These are phyloP conservation scores for Seira sanloemensis DNA, from an alignment of 2,888 invertebrate species.

Conservation along the genomic window DNA sequence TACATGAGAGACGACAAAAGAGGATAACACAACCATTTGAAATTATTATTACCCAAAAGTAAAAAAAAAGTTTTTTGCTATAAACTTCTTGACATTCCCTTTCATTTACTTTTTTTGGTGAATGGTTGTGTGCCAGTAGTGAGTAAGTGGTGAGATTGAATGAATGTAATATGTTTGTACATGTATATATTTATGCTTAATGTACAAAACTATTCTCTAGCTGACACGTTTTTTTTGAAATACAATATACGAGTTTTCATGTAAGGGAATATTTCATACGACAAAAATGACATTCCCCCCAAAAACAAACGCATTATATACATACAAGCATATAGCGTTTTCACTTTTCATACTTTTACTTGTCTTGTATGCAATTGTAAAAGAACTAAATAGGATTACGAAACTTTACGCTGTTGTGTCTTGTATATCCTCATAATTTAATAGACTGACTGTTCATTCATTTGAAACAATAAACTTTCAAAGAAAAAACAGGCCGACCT, in stretches of 20 bases:
- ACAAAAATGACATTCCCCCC: background rate
- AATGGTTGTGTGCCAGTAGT: background rate
- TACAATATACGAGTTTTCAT: background rate
- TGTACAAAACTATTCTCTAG: background rate
- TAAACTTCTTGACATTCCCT: slow-evolving; percentile 25
- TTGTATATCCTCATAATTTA: slow-evolving; percentile 6
- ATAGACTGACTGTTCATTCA: slow-evolving; percentile 51
- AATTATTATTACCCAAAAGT: slow-evolving; percentile 5
- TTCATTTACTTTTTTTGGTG: slow-evolving; percentile 11
- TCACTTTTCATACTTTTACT: slow-evolving; percentile 7
- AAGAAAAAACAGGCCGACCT: background rate
- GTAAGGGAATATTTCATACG: slow-evolving; percentile 8
- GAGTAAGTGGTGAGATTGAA: background rate
- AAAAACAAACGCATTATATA: no score
- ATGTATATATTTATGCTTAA: background rate
- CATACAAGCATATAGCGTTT: no score
- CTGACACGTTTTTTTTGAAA: background rate
- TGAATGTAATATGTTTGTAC: background rate
- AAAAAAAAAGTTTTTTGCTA: background rate
- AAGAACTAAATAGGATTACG: background rate
- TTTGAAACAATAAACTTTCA: background rate
- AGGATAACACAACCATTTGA: slow-evolving; percentile 7
- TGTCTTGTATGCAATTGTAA: background rate
- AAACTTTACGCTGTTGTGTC: background rate
- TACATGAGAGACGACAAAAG: slow-evolving; percentile 1